Evolutionary conservation across 2,797 vertebrate species (phyloP), one percentile per base, ranked within the genome.

Genomic region (Microctenopoma stevenorrisi): DNA sequence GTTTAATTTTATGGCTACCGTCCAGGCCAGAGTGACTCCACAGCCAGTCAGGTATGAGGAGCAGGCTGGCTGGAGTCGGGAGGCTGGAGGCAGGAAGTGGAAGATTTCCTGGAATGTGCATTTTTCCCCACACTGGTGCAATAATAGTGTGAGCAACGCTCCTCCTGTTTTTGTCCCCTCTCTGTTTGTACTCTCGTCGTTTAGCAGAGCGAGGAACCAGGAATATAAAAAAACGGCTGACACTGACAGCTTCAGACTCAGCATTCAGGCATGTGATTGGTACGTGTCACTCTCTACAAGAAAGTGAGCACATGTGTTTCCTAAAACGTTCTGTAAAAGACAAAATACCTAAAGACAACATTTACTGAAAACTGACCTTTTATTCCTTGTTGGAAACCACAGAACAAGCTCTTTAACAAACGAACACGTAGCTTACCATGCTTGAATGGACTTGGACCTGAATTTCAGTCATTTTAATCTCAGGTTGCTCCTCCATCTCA

Each of bases 91-190:
- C 94, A 94, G 94, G 94, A 94, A 93, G 92, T 84, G 87, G 93
- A 92, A 94, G 91, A 94, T 94, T 94, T 94, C 94, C 94, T 94
- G 94, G 94, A 94, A 95, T 94, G 92, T 92, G 91, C 64, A 67
- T 91, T 92, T 93, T 92, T 89, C 88, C 87, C 88, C 83, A 81
- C 88, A 87, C 86, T 89, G 89, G 91, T 87, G 91, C 89, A 94
- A 94, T 90, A 93, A 93, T 91, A 92, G 86, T 33, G 48, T 12
- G 55, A 81, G 82, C 50, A 30, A 75, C 7, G 65, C 90, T 89
- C 88, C 91, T 91, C 90, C 90, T 90, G 83, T 90, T 91, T 91
- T 88, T 72, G 83, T 88, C 88, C 86, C 72, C 76, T 76, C 47
- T 78, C 76, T 71, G 68, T 82, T 73, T 75, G 63, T 48, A 38